These are phyloP conservation scores for Heptranchias perlo DNA, from an alignment of 2,113 vertebrate species.

Conservation along the genomic window DNA sequence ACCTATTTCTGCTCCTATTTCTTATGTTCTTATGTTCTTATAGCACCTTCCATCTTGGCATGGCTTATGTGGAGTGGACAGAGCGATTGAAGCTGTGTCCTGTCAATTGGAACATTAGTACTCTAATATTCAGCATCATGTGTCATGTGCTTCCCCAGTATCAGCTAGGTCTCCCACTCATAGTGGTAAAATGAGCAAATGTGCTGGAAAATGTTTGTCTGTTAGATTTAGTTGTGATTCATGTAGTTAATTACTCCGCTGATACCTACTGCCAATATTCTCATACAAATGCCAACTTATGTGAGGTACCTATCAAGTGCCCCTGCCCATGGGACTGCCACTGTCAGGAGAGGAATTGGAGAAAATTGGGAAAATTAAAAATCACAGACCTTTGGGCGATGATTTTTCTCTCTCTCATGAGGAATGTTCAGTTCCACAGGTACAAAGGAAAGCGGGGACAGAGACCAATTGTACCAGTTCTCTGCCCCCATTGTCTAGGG, in stretches of 20 bases:
- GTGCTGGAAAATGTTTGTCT: background rate
- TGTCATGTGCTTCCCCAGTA: background rate
- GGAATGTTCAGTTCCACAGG: background rate
- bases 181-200: background rate
- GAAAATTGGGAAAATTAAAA: background rate
- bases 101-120: too few species aligned
- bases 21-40: too few species aligned
- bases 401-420: background rate
- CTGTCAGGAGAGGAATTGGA: background rate
- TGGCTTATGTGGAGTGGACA: too few species aligned
- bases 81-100: too few species aligned
- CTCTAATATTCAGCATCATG: too few species aligned
- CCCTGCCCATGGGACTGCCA: background rate
- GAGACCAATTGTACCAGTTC: background rate
- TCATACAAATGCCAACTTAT: background rate
- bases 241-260: background rate
- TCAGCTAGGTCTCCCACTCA: background rate
- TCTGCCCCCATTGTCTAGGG: background rate
- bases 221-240: background rate
- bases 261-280: background rate
- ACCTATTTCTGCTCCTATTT: too few species aligned
- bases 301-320: background rate
- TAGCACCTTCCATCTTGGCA: too few species aligned
- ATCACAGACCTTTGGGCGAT: background rate
- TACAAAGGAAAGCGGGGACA: background rate